Evolutionary conservation across 2,888 invertebrate species (phyloP).

Genomic region (Rhingia rostrata): DNA sequence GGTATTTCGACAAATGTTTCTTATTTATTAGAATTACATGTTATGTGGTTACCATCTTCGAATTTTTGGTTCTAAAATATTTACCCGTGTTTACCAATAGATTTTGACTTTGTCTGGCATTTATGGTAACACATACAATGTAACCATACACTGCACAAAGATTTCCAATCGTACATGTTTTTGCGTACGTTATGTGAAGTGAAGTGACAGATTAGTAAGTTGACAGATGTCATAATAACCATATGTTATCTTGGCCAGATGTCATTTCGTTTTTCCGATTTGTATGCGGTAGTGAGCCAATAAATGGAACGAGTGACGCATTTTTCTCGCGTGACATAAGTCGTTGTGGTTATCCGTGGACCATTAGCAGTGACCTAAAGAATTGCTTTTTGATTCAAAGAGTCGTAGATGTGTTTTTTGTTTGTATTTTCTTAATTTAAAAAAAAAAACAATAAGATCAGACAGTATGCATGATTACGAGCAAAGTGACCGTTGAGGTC

Average conservation of each 20-base stretch:
- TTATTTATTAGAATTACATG: conserved; percentile 47
- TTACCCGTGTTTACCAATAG: not conserved
- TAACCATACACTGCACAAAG: not conserved
- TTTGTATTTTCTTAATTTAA: not conserved
- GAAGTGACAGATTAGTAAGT: not conserved
- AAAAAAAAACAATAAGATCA: not conserved
- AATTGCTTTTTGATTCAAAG: not conserved
- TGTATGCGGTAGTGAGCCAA: not conserved
- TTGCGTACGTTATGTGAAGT: not conserved
- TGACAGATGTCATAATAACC: not conserved
- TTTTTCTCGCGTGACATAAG: not conserved
- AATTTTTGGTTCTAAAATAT: not conserved
- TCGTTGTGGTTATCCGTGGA: not conserved
- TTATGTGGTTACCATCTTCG: not conserved
- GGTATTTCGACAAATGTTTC: conserved; percentile 55
- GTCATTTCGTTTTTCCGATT: not conserved
- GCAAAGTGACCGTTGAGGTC: too few species aligned
- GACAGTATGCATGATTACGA: too few species aligned
- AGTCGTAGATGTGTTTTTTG: not conserved
- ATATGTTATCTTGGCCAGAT: not conserved
- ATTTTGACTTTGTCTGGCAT: too few species aligned
- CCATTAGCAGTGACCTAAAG: not conserved
- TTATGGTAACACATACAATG: too few species aligned
- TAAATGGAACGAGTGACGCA: conserved; percentile 7
- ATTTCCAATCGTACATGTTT: not conserved